A percentile compares a stretch with the other conserved stretches of the same genome.
These are phyloP conservation scores for Gnathonemus longibarbis DNA, from an alignment of 2,113 vertebrate genomes.

Conservation along the genomic window DNA sequence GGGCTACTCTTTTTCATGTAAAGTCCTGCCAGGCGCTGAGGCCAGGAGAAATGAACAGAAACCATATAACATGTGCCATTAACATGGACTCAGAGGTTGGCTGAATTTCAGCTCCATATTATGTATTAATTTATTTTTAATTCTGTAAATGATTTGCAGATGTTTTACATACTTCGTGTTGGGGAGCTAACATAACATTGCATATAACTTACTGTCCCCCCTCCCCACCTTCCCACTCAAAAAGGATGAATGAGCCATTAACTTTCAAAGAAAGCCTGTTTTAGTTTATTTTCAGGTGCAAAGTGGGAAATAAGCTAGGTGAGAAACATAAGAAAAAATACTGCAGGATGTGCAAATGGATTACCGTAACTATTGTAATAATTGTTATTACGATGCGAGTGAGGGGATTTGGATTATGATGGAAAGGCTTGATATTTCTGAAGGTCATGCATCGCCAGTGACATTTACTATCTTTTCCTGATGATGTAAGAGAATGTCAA, in stretches of 20 bases:
- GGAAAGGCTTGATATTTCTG: neutral
- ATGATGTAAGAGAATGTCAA: neutral
- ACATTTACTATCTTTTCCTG: neutral
- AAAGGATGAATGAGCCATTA: constrained; percentile 30
- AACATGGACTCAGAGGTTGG: constrained; percentile 55
- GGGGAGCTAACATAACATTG: constrained; percentile 19
- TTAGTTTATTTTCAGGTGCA: constrained; percentile 57
- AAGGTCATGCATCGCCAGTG: neutral
- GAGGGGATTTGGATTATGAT: neutral
- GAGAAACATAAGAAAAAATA: neutral
- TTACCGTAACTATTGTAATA: neutral
- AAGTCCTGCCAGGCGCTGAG: constrained; percentile 49
- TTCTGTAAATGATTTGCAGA: constrained; percentile 64
- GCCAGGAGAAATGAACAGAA: constrained; percentile 53
- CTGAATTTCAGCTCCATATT: constrained; percentile 51
- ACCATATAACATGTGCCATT: constrained; percentile 58
- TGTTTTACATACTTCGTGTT: constrained; percentile 49
- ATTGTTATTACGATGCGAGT: neutral
- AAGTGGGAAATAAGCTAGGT: constrained; percentile 18
- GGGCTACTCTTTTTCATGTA: constrained; percentile 48
- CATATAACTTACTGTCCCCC: neutral
- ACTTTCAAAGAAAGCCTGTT: constrained; percentile 42
- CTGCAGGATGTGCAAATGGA: neutral
- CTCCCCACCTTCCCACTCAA: neutral
- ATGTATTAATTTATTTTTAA: constrained; percentile 64